Evolutionary conservation across 1,140 invertebrate species (phyloP), one percentile per base, ranked within the genome.

Genomic region (Drosophila kepulauana): DNA sequence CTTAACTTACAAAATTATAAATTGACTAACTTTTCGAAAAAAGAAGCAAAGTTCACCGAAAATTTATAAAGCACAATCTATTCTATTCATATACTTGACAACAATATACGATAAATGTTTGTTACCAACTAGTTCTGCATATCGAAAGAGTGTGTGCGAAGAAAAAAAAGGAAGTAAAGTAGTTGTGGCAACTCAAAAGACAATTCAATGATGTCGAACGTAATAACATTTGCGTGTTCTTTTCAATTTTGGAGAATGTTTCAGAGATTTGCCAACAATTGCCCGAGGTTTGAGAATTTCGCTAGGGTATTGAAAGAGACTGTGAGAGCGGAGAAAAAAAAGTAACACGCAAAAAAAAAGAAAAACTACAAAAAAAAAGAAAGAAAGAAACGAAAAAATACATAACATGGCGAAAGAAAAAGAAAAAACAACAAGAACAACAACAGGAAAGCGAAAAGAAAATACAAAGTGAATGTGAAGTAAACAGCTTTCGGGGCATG

Each of bases 401-500:
- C 15, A 33, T 16, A 30, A 62, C 15, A 33, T 16, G 16, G 16
- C 13, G 35, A 15, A 43, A 61, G 1, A 52, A 8, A 20, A 3
- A n/a, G 25, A 13, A 28, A 48, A 67, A 7, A 57, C 11, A 6
- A 28, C 25, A 28, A 20, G 8, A 5, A 28, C 5, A 30, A 58
- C 10, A 59, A 28, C 16, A 51, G 25, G 28, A 13, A 25, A 16
- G 38, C 7, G 16, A 58, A 72, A 59, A 33, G 46, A 71, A 57
- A 57, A 38, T 58, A 49, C 62, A 66, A 72, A 54, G 67, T 52
- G 59, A 54, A 65, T 64, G 52, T 65, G 68, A 56, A 38, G 62
- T 72, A 72, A 72, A 74, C 65, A 70, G 65, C 38, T 69, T 75
- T 49, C 41, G 58, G 66, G 58, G 41, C 66, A 51, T 75, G 72